Base-by-base conservation (phyloP, 2,888 invertebrate genomes). In the Tenthredo livida region DNA sequence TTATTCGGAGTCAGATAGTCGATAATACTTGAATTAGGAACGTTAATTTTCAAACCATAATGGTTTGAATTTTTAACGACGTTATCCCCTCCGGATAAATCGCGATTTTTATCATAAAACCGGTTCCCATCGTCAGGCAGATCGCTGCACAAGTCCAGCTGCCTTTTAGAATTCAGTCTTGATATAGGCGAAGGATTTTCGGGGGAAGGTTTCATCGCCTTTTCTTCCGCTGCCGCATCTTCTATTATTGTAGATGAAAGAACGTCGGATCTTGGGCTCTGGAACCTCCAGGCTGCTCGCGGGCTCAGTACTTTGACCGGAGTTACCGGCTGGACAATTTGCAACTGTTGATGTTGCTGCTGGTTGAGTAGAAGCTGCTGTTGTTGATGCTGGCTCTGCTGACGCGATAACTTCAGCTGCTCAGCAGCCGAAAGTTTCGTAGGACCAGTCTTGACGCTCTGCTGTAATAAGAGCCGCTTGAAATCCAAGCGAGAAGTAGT, bases 191-290 rank as follows among this genome's bases (percentile, higher is more conserved):
- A 87, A 5, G 87, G 86, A 84, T 89, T 90, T 43, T 93, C 92
- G 2, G 92, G 92, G 0, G 93, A 93, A 1, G 92, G 90, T 82
- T 93, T 92, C 92, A 93, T 92, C 0, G 93, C 93, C 50, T 92
- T 96, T 88, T 97, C 97, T 90, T 97, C 97, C 90, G 96, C 96
- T 90, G 97, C 97, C 90, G 97, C 96, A 88, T 96, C 98, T 94
- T 98, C 98, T 65, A 96, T 96, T 92, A 98, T 98, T 85, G 97
- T 97, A 73, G 97, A 97, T 67, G 97, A 97, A 90, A 98, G 95
- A 84, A 98, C 97, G 90, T 98, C 97, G 33, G 97, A 97, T 89
- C 97, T 94, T 1, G 96, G 97, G 88, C 96, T 96, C 58, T 96
- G 95, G 90, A 97, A 96, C 87, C 96, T 94, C 96, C 97, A 97